Evolutionary conservation across 2,888 invertebrate species (phyloP).

Genomic region (Gymnosoma rotundatum): DNA sequence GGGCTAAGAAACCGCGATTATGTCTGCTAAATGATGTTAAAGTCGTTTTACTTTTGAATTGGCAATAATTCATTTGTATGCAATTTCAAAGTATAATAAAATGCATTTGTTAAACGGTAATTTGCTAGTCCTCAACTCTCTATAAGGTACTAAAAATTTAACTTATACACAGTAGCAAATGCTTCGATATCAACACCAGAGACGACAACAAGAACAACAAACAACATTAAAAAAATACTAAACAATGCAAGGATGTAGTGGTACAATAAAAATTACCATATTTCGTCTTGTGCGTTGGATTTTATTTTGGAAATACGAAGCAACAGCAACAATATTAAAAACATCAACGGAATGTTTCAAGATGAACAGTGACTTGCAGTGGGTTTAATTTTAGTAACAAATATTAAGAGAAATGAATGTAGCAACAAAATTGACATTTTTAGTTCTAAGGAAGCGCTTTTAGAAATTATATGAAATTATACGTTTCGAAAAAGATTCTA

Average conservation of each 20-base stretch:
- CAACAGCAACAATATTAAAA: conserved; percentile 40
- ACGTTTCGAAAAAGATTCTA: too few species aligned
- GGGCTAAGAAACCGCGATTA: conserved; percentile 37
- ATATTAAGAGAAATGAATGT: too few species aligned
- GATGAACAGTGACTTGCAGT: conserved; percentile 18
- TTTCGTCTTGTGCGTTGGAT: conserved; percentile 13
- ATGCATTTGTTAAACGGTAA: conserved; percentile 66
- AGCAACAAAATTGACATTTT: not conserved
- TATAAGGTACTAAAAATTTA: too few species aligned
- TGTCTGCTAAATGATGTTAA: conserved; percentile 39
- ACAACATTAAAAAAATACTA: conserved; percentile 9
- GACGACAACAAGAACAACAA: conserved; percentile 14
- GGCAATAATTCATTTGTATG: conserved; percentile 65
- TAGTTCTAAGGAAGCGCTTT: not conserved
- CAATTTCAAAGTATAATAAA: conserved; percentile 65
- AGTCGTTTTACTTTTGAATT: conserved; percentile 38
- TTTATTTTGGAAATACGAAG: conserved; percentile 20
- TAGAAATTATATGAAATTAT: too few species aligned
- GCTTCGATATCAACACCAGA: not conserved
- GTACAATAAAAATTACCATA: conserved; percentile 49
- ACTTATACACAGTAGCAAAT: too few species aligned
- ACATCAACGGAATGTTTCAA: conserved; percentile 16
- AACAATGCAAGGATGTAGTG: conserved; percentile 25
- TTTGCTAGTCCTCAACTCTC: conserved; percentile 56
- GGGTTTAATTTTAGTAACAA: not conserved